Base-by-base conservation (phyloP, 2,888 invertebrate genomes). In the Rosalia funebris region DNA sequence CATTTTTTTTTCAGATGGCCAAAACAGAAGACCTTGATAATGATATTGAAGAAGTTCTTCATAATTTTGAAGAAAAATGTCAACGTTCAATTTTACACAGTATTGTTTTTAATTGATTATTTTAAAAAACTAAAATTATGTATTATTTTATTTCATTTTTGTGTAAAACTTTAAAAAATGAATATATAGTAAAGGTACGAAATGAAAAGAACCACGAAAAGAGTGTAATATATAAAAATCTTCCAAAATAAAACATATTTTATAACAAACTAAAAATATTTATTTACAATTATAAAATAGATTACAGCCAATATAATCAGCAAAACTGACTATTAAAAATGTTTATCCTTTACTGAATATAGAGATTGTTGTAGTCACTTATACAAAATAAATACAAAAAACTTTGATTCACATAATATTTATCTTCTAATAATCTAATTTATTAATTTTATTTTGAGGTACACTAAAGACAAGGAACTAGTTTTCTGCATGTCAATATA, bases 21-120 rank as follows among this genome's bases (percentile, higher is more conserved):
- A 90, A 92, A 79, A 91, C 92, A 75, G 92, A 93, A 60, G 98
- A 98, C 81, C 83, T 98, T 76, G 98, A 98, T 80, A 96, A 98
- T 84, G 98, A 98, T 78, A 96, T 98, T 75, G 98, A 98, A 83
- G 96, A 98, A 84, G 85, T 98, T 54, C 84, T 98, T 55, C 94
- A 95, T 78, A 93, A 95, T 69, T 97, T 97, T 83, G 98, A 98
- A 84, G 88, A 89, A 48, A 92, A 93, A 81, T 91, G 90, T 77
- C 88, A 90, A 72, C 86, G 96, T 79, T 87, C 93, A 63, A 90
- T 98, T 75, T 85, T 98, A 66, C 98, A 98, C 81, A 94, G 96
- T 73, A 92, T 98, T 66, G 89, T 93, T 79, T 98, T 98, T 84
- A 97, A 97, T 84, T 97, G 25, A 3, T 25, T 25, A 25, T 25